Evolutionary conservation across 2,113 vertebrate species (phyloP).

Genomic region (Siniperca chuatsi): DNA sequence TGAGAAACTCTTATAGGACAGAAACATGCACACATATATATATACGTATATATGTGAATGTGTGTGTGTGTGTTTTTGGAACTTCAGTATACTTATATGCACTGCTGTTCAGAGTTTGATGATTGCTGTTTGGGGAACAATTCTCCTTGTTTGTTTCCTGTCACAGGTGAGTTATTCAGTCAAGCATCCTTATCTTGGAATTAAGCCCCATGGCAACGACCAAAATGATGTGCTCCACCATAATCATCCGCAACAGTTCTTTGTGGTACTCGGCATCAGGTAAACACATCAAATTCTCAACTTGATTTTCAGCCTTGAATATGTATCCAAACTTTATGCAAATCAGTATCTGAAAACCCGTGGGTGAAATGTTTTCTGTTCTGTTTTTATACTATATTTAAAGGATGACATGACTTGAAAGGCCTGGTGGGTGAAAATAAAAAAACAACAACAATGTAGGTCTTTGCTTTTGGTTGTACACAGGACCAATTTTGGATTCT

Average conservation of each 20-base stretch:
- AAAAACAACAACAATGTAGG: not conserved
- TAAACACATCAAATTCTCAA: constrained; percentile 49
- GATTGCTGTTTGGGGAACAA: constrained; percentile 27
- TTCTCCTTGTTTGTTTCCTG: constrained; percentile 31
- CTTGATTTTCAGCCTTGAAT: constrained; percentile 37
- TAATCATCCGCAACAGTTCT: constrained; percentile 26
- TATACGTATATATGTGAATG: not conserved
- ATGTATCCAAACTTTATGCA: constrained; percentile 23
- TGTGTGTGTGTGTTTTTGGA: not conserved
- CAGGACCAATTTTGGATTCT: not conserved
- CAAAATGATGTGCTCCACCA: constrained; percentile 33
- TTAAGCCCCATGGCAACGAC: constrained; percentile 55
- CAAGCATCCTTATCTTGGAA: constrained; percentile 61
- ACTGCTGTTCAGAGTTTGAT: constrained; percentile 10
- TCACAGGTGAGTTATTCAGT: constrained; percentile 66
- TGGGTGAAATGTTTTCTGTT: constrained; percentile 38
- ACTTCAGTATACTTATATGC: constrained; percentile 10
- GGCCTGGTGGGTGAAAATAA: constrained; percentile 5
- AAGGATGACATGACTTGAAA: constrained; percentile 25
- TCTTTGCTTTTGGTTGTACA: not conserved
- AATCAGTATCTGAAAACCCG: constrained; percentile 37
- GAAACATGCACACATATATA: not conserved
- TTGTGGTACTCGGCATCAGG: constrained; percentile 34
- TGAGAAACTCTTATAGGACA: constrained; percentile 50
- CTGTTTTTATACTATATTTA: constrained; percentile 15